A percentile compares a stretch with the other conserved stretches of the same genome.
Conservation (phyloP, 35 echinoderm and acorn worm genomes). For the Diadema setosum region DNA sequence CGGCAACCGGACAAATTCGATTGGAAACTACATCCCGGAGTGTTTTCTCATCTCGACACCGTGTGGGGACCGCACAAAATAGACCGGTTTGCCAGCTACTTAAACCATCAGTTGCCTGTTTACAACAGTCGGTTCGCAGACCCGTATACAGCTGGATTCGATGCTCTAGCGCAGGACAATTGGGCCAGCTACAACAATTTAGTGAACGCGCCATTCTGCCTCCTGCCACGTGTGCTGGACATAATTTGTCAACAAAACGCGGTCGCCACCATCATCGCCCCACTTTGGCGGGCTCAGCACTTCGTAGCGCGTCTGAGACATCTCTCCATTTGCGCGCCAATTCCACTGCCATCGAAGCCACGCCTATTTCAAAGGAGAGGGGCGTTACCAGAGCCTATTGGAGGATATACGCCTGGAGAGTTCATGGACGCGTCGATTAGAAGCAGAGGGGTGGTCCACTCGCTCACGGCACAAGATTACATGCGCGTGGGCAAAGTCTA, state of each 20-base stretch:
- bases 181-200: conserved; percentile 58
- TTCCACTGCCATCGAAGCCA: background rate
- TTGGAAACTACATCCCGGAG: conserved; percentile 14
- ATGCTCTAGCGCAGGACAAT: conserved; percentile 50
- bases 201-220: conserved; percentile 38
- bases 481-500: conserved; percentile 16
- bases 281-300: background rate
- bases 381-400: background rate
- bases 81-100: conserved; percentile 39
- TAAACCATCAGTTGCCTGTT: conserved; percentile 36
- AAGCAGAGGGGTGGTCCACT: background rate
- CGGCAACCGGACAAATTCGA: conserved; percentile 24
- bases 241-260: background rate
- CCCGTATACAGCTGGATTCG: background rate
- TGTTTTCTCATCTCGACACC: background rate
- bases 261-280: background rate
- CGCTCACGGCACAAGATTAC: background rate
- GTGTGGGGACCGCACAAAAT: conserved; percentile 40
- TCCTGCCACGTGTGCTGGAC: conserved; percentile 32
- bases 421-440: background rate
- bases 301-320: background rate
- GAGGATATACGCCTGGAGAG: background rate
- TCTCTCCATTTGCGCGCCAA: background rate
- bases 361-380: background rate
- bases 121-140: conserved; percentile 63